Base-by-base conservation (phyloP, 2,888 invertebrate genomes). In the Pseudococcus longispinus region DNA sequence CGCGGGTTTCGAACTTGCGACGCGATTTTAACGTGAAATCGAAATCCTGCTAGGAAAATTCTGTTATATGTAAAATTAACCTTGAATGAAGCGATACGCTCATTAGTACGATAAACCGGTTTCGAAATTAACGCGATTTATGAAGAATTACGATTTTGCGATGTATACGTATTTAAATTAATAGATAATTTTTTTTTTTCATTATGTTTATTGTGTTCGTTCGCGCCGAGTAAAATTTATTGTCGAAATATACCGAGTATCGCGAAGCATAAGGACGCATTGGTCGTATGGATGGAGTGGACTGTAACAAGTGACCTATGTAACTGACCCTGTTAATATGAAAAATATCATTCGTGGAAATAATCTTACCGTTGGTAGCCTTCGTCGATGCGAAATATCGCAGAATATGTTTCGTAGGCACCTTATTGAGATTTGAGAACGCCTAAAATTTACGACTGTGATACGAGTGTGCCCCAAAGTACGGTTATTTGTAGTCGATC, bases 301-400 rank as follows among this genome's bases (percentile, higher is more conserved):
- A 20, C 77, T 42, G 20, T 20, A n/a, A 2, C 11, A 80, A 13
- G 1, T 80, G 37, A 80, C 77, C 77, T 80, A 80, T 80, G 77
- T 80, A 80, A 80, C 77, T 80, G 77, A 80, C 77, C 77, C 77
- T 80, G 77, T 80, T 42, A 80, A 80, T 80, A 42, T 80, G 77
- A 42, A 80, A 80, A 80, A 80, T 80, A 80, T 80, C 70, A 70
- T 1, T 70, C 70, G 70, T 70, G 37, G 70, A 29, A 70, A 23
- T 23, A 11, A 60, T 60, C 8, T 18, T 26, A 4, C 2, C 20
- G 5, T 15, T 20, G 15, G 23, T 70, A 29, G 70, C 32, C 15
- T 70, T 70, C 70, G 70, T 70, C 70, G 15, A 23, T n/a, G 51
- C n/a, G 44, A 46, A 46, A 46, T 46, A 37, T 37, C 37, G 37